These are phyloP conservation scores for Sebastolobus altivelis DNA, from an alignment of 2,797 vertebrate genomes.

Conservation along the genomic window DNA sequence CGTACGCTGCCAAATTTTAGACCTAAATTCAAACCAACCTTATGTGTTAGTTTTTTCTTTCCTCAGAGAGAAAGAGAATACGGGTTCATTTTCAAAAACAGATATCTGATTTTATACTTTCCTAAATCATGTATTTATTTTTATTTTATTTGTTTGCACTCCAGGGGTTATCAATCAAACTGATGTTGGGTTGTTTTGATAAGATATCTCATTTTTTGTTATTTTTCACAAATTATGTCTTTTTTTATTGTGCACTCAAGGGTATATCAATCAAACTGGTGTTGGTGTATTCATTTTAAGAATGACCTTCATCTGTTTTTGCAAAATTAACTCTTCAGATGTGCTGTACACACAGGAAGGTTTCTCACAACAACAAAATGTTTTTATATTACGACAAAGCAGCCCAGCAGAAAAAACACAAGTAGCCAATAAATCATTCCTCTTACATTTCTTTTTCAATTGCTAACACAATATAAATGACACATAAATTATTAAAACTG, in stretches of 20 bases:
- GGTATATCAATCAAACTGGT: neutral
- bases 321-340: neutral
- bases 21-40: neutral
- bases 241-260: neutral
- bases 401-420: neutral
- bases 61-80: neutral
- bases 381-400: neutral
- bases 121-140: neutral
- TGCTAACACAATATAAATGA: too few species aligned
- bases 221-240: neutral
- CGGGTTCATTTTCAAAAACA: neutral
- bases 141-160: neutral
- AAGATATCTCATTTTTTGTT: neutral
- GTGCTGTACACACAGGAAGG: neutral
- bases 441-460: neutral
- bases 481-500: too few species aligned
- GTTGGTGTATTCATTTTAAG: neutral
- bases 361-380: conserved; percentile 9
- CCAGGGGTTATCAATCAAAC: neutral
- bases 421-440: neutral
- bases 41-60: neutral
- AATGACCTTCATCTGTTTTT: neutral
- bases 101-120: neutral
- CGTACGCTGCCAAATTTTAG: neutral
- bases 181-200: neutral